phyloP scores from a whole-genome alignment of 2,888 invertebrate species.

The Drosophila imparisetae region DNA sequence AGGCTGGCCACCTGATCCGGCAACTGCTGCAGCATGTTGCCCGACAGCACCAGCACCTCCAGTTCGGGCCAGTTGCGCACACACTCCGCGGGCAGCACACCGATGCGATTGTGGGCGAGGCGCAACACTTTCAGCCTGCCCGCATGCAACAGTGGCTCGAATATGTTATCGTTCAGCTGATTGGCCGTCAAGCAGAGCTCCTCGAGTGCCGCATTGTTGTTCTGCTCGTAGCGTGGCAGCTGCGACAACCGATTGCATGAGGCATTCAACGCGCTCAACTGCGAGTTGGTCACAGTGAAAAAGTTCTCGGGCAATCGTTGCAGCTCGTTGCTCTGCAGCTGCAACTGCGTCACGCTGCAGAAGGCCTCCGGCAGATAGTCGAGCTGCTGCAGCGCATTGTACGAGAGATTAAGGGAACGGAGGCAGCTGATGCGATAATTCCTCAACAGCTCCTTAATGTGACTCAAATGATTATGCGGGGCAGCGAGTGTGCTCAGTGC shows the following conservation, averaged over 20 bases:
- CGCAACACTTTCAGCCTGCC: constrained; percentile 89
- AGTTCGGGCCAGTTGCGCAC: constrained; percentile 91
- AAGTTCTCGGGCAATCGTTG: constrained; percentile 91
- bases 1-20: constrained; percentile 91
- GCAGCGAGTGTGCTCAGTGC: constrained; percentile 90
- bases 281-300: constrained; percentile 87
- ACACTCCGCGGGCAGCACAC: constrained; percentile 90
- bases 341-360: constrained; percentile 87
- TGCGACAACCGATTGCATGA: constrained; percentile 91
- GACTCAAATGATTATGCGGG: constrained; percentile 89
- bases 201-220: constrained; percentile 87
- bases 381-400: constrained; percentile 90
- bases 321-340: constrained; percentile 92
- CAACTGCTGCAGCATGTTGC: constrained; percentile 90
- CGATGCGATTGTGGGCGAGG: constrained; percentile 91
- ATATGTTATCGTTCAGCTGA: constrained; percentile 89
- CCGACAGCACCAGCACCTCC: constrained; percentile 93
- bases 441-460: constrained; percentile 90
- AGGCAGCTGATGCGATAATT: constrained; percentile 90
- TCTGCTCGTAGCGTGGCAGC: constrained; percentile 85
- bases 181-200: constrained; percentile 91
- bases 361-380: constrained; percentile 88
- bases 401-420: constrained; percentile 90
- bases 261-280: constrained; percentile 89
- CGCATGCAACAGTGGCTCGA: constrained; percentile 89